Evolutionary conservation across 2,888 invertebrate species (phyloP).

Genomic region (Limnephilus auricula): DNA sequence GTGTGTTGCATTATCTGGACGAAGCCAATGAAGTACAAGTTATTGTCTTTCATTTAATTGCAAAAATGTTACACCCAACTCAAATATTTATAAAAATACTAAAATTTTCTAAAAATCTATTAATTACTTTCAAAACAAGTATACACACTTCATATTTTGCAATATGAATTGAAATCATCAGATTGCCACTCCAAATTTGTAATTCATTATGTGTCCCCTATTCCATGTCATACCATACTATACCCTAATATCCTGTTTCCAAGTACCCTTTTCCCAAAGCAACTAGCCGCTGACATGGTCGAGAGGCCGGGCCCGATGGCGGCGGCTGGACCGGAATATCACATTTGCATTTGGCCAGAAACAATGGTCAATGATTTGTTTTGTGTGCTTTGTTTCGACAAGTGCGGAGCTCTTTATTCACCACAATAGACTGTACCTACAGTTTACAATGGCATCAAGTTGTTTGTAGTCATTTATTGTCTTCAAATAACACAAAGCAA

Average conservation of each 20-base stretch:
- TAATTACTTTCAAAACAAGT: no score
- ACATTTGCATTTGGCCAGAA: constrained; percentile 21
- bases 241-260: neutral
- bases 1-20: no score
- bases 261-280: neutral
- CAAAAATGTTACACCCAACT: no score
- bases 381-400: constrained; percentile 2
- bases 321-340: neutral
- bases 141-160: no score
- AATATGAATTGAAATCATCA: neutral
- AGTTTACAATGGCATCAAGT: neutral
- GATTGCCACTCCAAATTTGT: neutral
- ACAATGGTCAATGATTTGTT: constrained; percentile 23
- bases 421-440: neutral
- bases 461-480: neutral
- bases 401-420: neutral
- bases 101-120: no score
- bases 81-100: no score
- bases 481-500: neutral
- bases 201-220: neutral
- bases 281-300: neutral
- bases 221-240: neutral
- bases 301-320: neutral
- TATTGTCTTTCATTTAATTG: no score
- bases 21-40: no score